Conservation (phyloP, 2,113 vertebrate genomes). For the rat (Rattus norvegicus) region DNA sequence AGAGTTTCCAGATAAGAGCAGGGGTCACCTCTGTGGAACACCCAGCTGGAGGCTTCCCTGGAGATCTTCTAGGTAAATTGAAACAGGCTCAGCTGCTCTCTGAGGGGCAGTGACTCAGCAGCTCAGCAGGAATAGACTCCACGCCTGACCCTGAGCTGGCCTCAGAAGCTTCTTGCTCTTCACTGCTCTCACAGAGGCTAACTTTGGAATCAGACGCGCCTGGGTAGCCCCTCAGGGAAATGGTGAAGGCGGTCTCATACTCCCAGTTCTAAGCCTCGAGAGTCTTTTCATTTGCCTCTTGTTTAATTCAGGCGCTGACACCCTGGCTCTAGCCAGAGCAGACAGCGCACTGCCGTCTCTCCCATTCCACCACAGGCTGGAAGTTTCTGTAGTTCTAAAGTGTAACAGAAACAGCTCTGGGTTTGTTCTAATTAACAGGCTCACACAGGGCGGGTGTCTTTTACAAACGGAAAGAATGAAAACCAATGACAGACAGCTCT, state of each 20-base stretch:
- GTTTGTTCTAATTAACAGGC: constrained; percentile 76
- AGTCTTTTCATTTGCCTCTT: background rate
- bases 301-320: constrained; percentile 43
- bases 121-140: constrained; percentile 51
- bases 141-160: constrained; percentile 48
- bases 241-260: constrained; percentile 43
- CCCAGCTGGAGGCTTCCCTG: constrained; percentile 26
- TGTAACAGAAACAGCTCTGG: constrained; percentile 60
- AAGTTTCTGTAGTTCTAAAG: constrained; percentile 41
- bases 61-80: constrained; percentile 61
- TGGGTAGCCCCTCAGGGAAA: constrained; percentile 47
- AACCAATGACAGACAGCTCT: constrained; percentile 55
- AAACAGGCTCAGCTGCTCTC: constrained; percentile 52
- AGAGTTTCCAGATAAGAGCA: background rate
- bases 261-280: background rate
- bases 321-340: background rate
- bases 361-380: background rate
- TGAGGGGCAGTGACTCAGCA: constrained; percentile 69
- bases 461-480: constrained; percentile 47
- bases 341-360: constrained; percentile 1
- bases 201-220: constrained; percentile 64
- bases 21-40: background rate
- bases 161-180: constrained; percentile 66
- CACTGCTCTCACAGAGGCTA: constrained; percentile 58
- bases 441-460: constrained; percentile 51